phyloP scores from a whole-genome alignment of 2,113 vertebrate genomes.

The Oryzias celebensis region DNA sequence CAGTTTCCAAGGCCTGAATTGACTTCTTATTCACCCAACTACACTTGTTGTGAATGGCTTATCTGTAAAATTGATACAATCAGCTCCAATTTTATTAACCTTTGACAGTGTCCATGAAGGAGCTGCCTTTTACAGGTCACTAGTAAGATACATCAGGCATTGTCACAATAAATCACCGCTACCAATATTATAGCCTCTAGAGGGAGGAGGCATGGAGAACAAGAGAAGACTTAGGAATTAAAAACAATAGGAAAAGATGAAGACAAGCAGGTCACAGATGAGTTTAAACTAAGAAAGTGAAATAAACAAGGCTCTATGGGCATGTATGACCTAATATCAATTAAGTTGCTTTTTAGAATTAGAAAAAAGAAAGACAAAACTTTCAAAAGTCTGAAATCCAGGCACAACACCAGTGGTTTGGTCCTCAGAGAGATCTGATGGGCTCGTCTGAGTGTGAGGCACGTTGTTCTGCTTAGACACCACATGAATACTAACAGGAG shows the following conservation, averaged over 20 bases:
- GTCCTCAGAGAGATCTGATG: constrained; percentile 32
- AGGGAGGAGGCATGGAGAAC: neutral
- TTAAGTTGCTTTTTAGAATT: constrained; percentile 18
- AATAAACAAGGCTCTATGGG: constrained; percentile 46
- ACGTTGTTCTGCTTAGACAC: constrained; percentile 62
- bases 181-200: constrained; percentile 35
- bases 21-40: constrained; percentile 94
- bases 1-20: constrained; percentile 91
- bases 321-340: constrained; percentile 29
- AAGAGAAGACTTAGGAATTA: constrained; percentile 1
- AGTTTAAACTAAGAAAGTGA: constrained; percentile 56
- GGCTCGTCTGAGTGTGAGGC: constrained; percentile 44
- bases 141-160: constrained; percentile 40
- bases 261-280: constrained; percentile 21
- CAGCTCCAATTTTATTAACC: constrained; percentile 96
- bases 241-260: constrained; percentile 25
- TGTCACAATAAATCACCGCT: constrained; percentile 55
- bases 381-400: constrained; percentile 1
- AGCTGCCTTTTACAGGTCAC: constrained; percentile 58
- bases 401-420: neutral
- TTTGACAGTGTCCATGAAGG: constrained; percentile 85
- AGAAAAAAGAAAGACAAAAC: neutral
- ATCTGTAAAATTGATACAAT: constrained; percentile 98
- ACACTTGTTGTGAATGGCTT: constrained; percentile 97
- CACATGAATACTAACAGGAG: constrained; percentile 78